Conservation (phyloP, 2,888 invertebrate species). For the Auanema sp. region DNA sequence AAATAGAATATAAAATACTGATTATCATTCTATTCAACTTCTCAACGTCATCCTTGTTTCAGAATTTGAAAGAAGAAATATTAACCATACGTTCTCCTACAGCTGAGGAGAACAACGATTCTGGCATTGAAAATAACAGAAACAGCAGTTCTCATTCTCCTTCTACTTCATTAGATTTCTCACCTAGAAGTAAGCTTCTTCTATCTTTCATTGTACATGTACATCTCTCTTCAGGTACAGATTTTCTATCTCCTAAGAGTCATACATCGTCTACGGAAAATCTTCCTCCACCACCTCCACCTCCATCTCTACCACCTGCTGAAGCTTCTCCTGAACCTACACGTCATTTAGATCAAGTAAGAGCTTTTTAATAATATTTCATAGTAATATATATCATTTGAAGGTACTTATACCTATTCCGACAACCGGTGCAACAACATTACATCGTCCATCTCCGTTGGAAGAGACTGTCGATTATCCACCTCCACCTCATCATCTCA, state of each 20-base stretch:
- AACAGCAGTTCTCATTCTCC: constrained; percentile 33
- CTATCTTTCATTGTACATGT: no score
- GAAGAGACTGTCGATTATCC: constrained; percentile 20
- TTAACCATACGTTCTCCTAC: constrained; percentile 25
- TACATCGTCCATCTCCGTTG: not conserved
- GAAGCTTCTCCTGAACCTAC: no score
- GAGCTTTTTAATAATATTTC: no score
- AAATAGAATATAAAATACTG: no score
- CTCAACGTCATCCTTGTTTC: constrained; percentile 19
- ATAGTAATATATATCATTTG: no score
- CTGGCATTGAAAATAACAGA: constrained; percentile 34
- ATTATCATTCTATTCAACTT: no score
- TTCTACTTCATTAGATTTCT: constrained; percentile 38
- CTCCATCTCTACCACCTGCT: not conserved
- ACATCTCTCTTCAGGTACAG: constrained; percentile 9
- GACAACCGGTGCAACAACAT: constrained; percentile 8
- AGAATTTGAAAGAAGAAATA: constrained; percentile 41
- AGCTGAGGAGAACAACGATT: constrained; percentile 30
- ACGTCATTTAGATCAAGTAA: no score
- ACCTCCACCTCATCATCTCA: constrained; percentile 16
- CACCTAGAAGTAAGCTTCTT: constrained; percentile 38
- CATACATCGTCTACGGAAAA: constrained; percentile 3
- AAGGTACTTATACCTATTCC: constrained; percentile 12
- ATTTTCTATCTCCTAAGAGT: constrained; percentile 20
- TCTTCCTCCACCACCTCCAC: constrained; percentile 19